Evolutionary conservation across 2,113 vertebrate genomes (phyloP).

Genomic region (Oriolus oriolus): DNA sequence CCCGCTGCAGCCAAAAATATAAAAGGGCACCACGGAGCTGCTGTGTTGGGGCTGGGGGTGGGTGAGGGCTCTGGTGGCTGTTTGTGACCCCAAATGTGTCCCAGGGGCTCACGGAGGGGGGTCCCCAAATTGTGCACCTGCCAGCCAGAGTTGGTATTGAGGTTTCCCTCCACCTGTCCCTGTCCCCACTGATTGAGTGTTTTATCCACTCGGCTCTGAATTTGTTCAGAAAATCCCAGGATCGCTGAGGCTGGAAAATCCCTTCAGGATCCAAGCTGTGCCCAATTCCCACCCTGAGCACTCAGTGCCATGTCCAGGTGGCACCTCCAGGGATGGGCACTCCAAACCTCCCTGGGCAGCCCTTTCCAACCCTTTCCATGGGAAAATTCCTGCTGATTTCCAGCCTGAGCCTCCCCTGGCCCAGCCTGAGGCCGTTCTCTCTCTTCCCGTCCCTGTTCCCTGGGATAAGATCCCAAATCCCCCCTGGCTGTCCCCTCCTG

Average conservation of each 20-base stretch:
- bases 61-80: neutral
- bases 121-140: neutral
- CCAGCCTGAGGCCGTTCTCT: neutral
- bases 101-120: neutral
- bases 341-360: neutral
- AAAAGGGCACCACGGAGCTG: neutral
- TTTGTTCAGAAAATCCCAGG: neutral
- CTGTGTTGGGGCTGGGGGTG: neutral
- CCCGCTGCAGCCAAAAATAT: constrained; percentile 12
- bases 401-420: neutral
- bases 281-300: accelerated
- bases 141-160: neutral
- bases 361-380: neutral
- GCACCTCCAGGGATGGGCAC: neutral
- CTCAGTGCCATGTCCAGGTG: neutral
- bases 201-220: neutral
- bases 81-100: neutral
- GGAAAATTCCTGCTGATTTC: neutral
- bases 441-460: neutral
- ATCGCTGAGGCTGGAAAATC: neutral
- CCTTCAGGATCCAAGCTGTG: accelerated
- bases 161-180: neutral
- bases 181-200: neutral
- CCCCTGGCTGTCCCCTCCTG: neutral
- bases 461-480: neutral